A percentile compares a stretch with the other conserved stretches of the same genome.
These are phyloP conservation scores for Sebastes itinus DNA, from an alignment of 2,797 vertebrate species.

Conservation along the genomic window DNA sequence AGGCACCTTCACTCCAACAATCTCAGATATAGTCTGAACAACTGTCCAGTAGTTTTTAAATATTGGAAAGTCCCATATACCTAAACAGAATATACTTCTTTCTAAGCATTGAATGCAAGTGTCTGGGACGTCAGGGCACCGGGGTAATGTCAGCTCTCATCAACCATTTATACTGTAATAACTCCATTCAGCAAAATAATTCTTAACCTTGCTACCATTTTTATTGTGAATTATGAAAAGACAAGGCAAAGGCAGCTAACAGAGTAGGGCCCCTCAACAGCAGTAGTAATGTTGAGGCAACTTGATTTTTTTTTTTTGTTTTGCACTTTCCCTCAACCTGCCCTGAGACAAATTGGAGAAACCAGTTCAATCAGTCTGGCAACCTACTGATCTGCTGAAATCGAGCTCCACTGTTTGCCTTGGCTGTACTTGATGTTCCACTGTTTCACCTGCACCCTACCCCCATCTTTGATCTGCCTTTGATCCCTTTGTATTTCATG, in stretches of 20 bases:
- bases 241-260: not conserved
- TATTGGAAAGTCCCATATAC: too few species aligned
- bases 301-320: not conserved
- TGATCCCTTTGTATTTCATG: constrained; percentile 48
- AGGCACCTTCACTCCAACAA: too few species aligned
- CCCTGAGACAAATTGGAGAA: constrained; percentile 11
- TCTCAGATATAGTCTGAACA: too few species aligned
- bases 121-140: too few species aligned
- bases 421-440: not conserved
- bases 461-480: constrained; percentile 50
- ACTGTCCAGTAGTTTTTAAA: too few species aligned
- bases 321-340: not conserved
- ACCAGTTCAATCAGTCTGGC: constrained; percentile 8
- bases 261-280: not conserved
- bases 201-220: not conserved
- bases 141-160: too few species aligned
- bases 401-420: not conserved
- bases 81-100: too few species aligned
- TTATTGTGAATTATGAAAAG: not conserved
- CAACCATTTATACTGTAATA: accelerated
- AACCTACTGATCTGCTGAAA: constrained; percentile 6
- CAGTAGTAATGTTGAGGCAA: not conserved
- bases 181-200: not conserved
- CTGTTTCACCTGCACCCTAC: constrained; percentile 13
- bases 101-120: too few species aligned